These are phyloP conservation scores for Coleophora deauratella DNA, from an alignment of 2,888 invertebrate species.

Conservation along the genomic window DNA sequence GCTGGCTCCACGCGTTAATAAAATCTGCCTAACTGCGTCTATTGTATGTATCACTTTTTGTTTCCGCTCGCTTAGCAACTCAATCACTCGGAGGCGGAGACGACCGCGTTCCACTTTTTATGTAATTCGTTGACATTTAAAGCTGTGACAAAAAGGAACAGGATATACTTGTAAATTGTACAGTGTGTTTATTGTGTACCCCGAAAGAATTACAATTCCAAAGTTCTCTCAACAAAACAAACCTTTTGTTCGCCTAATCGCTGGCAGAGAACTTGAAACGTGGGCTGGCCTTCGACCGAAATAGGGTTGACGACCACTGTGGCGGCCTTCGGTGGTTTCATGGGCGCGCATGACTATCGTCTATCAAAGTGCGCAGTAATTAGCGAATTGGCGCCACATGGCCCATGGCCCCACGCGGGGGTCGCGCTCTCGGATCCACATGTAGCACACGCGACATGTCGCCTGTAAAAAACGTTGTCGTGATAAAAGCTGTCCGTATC, in stretches of 20 bases:
- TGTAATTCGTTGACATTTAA: too few relatives aligned
- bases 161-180: too few relatives aligned
- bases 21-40: conserved; percentile 32
- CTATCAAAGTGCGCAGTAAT: conserved; percentile 32
- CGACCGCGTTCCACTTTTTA: too few relatives aligned
- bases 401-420: conserved; percentile 55
- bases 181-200: too few relatives aligned
- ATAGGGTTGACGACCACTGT: conserved; percentile 2
- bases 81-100: too few relatives aligned
- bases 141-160: too few relatives aligned
- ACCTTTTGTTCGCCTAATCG: neutral
- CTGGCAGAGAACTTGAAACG: conserved; percentile 5
- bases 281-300: neutral
- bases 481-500: conserved; percentile 54
- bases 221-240: too few relatives aligned
- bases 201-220: conserved; percentile 13
- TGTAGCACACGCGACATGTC: conserved; percentile 61
- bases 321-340: conserved; percentile 1
- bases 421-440: conserved; percentile 46
- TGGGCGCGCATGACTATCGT: conserved; percentile 23
- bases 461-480: conserved; percentile 43
- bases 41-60: too few relatives aligned
- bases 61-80: too few relatives aligned
- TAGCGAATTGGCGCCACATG: conserved; percentile 63
- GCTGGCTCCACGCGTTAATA: conserved; percentile 55